Evolutionary conservation across 2,888 invertebrate genomes (phyloP).

Genomic region (Dicyrtoma fusca): DNA sequence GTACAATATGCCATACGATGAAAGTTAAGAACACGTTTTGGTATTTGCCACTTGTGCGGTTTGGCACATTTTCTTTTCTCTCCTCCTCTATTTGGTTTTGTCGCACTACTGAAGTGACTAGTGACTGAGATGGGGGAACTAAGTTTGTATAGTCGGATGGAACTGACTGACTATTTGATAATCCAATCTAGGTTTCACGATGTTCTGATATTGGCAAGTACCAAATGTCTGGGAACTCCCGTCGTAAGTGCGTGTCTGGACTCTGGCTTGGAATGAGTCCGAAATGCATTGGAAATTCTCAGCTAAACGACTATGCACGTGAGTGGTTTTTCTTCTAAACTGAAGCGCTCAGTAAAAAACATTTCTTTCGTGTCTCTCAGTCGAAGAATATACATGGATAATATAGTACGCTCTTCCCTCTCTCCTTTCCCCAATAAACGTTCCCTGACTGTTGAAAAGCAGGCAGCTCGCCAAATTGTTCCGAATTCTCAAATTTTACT

Average conservation of each 20-base stretch:
- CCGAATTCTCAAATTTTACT: constrained; percentile 8
- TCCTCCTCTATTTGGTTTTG: background rate
- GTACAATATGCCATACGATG: too few relatives aligned
- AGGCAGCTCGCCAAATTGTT: constrained; percentile 27
- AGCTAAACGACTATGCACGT: constrained; percentile 84
- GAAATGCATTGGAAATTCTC: constrained; percentile 78
- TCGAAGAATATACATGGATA: too few relatives aligned
- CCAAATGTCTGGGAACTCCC: constrained; percentile 75
- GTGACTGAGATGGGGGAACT: background rate
- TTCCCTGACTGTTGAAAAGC: background rate
- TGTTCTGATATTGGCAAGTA: constrained; percentile 87
- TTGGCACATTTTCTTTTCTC: constrained; percentile 14
- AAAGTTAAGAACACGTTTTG: too few relatives aligned
- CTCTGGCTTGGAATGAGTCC: constrained; percentile 81
- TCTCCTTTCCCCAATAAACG: constrained; percentile 3
- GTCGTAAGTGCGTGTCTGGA: constrained; percentile 74
- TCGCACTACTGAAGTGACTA: background rate
- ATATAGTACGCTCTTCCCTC: background rate
- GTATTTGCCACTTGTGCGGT: background rate
- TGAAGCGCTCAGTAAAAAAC: background rate
- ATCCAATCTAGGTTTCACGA: constrained; percentile 63
- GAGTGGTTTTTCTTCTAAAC: constrained; percentile 59
- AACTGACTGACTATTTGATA: constrained; percentile 1
- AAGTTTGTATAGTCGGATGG: background rate
- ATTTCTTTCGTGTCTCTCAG: background rate